Percentiles rank a stretch among this genome's conserved stretches.
phyloP scores from a whole-genome alignment of 2,888 invertebrate species.

The Calameuta filiformis region DNA sequence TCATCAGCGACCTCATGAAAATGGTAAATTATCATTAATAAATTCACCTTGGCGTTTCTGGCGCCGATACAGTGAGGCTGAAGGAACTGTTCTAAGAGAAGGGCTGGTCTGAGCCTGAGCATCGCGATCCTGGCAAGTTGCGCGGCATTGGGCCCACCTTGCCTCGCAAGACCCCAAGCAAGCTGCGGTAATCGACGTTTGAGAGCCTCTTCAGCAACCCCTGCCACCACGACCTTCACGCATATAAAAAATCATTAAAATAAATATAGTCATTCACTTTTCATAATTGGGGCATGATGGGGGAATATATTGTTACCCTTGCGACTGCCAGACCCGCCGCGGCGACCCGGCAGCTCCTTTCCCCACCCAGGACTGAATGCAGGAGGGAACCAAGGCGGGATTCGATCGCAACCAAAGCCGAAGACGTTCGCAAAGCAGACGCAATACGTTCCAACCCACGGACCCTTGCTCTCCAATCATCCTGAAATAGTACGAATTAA shows the following conservation, averaged over 20 bases:
- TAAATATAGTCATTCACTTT: neutral
- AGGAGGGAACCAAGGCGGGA: conserved; percentile 74
- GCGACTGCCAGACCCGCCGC: conserved; percentile 65
- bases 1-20: neutral
- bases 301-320: conserved; percentile 43
- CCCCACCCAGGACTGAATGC: conserved; percentile 74
- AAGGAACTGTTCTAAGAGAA: conserved; percentile 68
- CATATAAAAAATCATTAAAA: neutral
- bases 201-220: conserved; percentile 59
- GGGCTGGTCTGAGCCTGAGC: conserved; percentile 67
- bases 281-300: neutral
- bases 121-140: conserved; percentile 62
- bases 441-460: conserved; percentile 72
- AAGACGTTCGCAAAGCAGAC: conserved; percentile 68
- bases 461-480: conserved; percentile 71
- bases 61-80: conserved; percentile 64
- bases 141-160: conserved; percentile 68
- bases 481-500: conserved; percentile 56
- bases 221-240: conserved; percentile 50
- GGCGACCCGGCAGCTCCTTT: conserved; percentile 69
- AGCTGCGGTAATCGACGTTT: conserved; percentile 63
- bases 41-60: conserved; percentile 57
- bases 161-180: conserved; percentile 65
- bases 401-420: conserved; percentile 69
- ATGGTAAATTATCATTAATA: neutral